A percentile compares a stretch with the other conserved stretches of the same genome.
Evolutionary conservation across 1,140 invertebrate genomes (phyloP).

Genomic region (Drosophila azteca): DNA sequence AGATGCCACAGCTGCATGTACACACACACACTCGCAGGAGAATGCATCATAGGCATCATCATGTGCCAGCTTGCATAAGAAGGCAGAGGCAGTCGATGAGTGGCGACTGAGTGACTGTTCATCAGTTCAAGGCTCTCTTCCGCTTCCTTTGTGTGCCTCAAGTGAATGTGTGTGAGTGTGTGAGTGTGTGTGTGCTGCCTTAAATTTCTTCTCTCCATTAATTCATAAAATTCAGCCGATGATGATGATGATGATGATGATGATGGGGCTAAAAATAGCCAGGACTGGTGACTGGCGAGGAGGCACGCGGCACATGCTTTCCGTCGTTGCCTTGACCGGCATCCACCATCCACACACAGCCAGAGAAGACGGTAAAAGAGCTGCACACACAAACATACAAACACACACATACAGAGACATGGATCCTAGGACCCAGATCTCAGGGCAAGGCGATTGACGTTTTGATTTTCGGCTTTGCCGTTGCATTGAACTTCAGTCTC

Average conservation of each 20-base stretch:
- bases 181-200: slow-evolving; percentile 25
- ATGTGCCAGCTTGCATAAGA: slow-evolving; percentile 17
- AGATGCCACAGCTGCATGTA: too few relatives aligned
- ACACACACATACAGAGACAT: slow-evolving; percentile 1
- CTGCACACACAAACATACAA: slow-evolving; percentile 11
- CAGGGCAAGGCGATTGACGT: slow-evolving; percentile 23
- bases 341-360: slow-evolving; percentile 24
- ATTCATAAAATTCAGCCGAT: slow-evolving; percentile 41
- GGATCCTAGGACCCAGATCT: background rate
- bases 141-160: background rate
- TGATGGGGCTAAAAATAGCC: slow-evolving; percentile 50
- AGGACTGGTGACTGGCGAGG: background rate
- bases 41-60: background rate
- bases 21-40: background rate
- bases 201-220: slow-evolving; percentile 37
- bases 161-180: too few relatives aligned
- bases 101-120: slow-evolving; percentile 7
- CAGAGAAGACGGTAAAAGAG: background rate
- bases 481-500: slow-evolving; percentile 68
- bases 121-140: slow-evolving; percentile 41
- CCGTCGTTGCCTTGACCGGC: slow-evolving; percentile 67
- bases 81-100: slow-evolving; percentile 8
- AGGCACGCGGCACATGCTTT: slow-evolving; percentile 11
- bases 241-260: slow-evolving; percentile 14
- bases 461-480: slow-evolving; percentile 56